Base-by-base conservation (phyloP, 2,113 vertebrate species). In the Sceloporus tristichus region DNA sequence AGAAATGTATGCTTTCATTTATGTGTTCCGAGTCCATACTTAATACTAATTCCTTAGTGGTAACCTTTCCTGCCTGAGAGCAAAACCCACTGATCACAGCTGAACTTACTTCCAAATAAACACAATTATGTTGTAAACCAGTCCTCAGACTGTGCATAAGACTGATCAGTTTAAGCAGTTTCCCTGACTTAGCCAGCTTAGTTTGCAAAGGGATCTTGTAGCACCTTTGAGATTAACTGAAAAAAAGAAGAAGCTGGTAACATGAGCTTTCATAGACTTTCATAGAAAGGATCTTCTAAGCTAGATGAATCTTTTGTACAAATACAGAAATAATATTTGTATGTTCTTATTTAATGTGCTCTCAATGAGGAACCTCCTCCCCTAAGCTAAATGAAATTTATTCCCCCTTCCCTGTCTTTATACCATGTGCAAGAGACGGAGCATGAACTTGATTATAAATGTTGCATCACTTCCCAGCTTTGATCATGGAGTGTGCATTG, bases 401-500 rank as follows among this genome's bases (percentile, higher is more conserved):
- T 84, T 76, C 21, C 0, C 68, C 23, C 66, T 27, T 68, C 3
- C 25, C 29, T 80, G 83, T 0, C 1, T 70, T 85, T 86, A 78
- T 74, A 93, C 71, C 91, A 27, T 87, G 4, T 29, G 90, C 77
- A 90, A 68, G 14, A 91, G 86, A 91, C 19, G 77, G 71, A 93
- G 91, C 82, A 91, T 95, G 90, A 97, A 97, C 91, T 96, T 96
- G 93, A 96, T 95, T 95, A 93, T 90, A 89, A 96, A 95, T 97
- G 94, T 94, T 92, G 96, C 92, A 94, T 96, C 91, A 88, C 88
- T 95, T 92, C 92, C 95, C 88, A 91, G 74, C 97, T 98, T 98
- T 98, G 97, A 98, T 98, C 97, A 95, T 66, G 91, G 86, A 91
- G 92, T 85, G 92, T 42, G 91, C 94, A 98, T 98, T 98, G 96